Evolutionary conservation across 2,797 vertebrate genomes (phyloP).

Genomic region (Leptodactylus fallax): DNA sequence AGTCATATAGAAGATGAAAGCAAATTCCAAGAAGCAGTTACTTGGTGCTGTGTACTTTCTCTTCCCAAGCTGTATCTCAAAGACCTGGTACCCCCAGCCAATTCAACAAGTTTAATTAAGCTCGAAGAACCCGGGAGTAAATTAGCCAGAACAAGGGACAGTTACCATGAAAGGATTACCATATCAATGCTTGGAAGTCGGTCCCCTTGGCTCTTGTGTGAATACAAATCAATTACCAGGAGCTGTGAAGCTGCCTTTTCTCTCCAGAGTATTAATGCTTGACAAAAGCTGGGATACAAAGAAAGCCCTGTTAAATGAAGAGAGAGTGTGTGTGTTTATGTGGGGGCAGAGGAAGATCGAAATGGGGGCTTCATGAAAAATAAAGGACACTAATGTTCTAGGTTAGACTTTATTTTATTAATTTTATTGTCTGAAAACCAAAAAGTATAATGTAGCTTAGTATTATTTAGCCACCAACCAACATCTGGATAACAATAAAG

Average conservation of each 20-base stretch:
- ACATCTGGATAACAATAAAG: background rate
- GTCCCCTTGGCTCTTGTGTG: constrained; percentile 62
- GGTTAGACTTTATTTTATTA: constrained; percentile 32
- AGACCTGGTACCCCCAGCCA: constrained; percentile 53
- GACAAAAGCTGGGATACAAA: constrained; percentile 57
- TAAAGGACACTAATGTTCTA: constrained; percentile 32
- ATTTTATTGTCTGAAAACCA: constrained; percentile 29
- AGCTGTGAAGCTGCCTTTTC: constrained; percentile 65
- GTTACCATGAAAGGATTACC: constrained; percentile 65
- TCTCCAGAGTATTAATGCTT: constrained; percentile 64
- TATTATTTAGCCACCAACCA: background rate
- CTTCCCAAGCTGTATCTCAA: constrained; percentile 56
- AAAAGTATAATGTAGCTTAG: background rate
- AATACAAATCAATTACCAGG: constrained; percentile 65
- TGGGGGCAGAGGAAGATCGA: constrained; percentile 56
- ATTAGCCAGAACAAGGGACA: constrained; percentile 65
- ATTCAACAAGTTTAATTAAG: constrained; percentile 64
- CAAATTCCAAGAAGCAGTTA: constrained; percentile 52
- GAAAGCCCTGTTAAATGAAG: constrained; percentile 62
- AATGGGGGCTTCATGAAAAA: constrained; percentile 47
- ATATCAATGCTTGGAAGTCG: constrained; percentile 64
- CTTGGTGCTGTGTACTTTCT: constrained; percentile 44
- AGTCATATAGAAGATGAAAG: constrained; percentile 46
- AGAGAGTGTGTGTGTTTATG: constrained; percentile 67
- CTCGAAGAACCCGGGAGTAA: constrained; percentile 62